Evolutionary conservation across 2,797 vertebrate genomes (phyloP).

Genomic region (Sparus aurata): DNA sequence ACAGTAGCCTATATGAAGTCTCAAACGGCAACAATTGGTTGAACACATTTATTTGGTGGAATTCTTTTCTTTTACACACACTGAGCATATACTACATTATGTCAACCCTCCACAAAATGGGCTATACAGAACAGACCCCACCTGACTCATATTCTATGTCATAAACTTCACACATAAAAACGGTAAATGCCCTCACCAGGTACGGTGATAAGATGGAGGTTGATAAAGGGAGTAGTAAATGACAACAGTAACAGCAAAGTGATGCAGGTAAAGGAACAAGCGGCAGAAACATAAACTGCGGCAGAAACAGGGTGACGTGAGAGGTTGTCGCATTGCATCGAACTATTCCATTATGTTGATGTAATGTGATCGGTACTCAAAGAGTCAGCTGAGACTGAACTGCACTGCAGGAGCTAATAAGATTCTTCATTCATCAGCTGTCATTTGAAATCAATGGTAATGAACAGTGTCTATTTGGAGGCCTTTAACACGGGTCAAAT

Average conservation of each 20-base stretch:
- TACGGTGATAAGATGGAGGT: conserved; percentile 1
- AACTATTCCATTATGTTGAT: conserved; percentile 35
- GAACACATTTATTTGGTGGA: conserved; percentile 4
- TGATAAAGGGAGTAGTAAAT: conserved; percentile 1
- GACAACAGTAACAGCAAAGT: neutral
- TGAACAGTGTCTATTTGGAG: conserved; percentile 12
- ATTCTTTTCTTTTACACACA: conserved; percentile 13
- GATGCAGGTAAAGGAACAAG: neutral
- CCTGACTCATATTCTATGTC: conserved; percentile 19
- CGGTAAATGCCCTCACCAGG: conserved; percentile 3
- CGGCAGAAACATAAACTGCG: neutral
- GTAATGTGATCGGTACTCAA: conserved; percentile 46
- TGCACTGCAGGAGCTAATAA: neutral
- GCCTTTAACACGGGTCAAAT: neutral
- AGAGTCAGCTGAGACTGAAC: conserved; percentile 31
- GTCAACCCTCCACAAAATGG: neutral
- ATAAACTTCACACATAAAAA: neutral
- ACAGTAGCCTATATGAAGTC: neutral
- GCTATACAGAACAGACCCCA: conserved; percentile 16
- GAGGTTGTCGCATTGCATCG: neutral
- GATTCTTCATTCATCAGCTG: conserved; percentile 20
- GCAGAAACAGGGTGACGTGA: neutral
- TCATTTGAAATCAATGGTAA: conserved; percentile 33
- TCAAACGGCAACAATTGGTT: neutral
- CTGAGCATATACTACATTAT: neutral